These are phyloP conservation scores for Rhagologus leucostigma DNA, from an alignment of 2,113 vertebrate genomes.

Conservation along the genomic window DNA sequence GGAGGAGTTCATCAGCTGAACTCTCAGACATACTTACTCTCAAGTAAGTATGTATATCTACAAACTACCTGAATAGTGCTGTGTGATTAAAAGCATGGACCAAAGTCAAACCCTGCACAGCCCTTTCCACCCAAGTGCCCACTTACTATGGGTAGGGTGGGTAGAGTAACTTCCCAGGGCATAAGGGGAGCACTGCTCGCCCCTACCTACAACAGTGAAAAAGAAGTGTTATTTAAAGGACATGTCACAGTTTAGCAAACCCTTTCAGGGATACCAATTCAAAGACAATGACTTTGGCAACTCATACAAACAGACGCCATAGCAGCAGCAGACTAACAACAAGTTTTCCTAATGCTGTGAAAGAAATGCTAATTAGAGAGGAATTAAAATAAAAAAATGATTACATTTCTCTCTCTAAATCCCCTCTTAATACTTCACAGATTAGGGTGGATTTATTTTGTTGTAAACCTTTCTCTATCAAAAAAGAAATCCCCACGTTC, in stretches of 20 bases:
- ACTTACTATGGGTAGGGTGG: background rate
- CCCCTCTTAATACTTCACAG: slow-evolving; percentile 54
- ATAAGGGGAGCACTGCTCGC: background rate
- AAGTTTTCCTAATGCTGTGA: slow-evolving; percentile 34
- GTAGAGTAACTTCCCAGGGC: background rate
- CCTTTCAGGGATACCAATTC: background rate
- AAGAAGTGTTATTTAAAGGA: background rate
- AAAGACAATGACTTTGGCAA: background rate
- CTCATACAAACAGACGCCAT: background rate
- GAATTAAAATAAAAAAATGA: slow-evolving; percentile 54
- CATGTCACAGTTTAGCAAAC: background rate
- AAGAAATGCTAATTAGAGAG: slow-evolving; percentile 54
- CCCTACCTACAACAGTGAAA: background rate
- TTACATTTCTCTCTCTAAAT: slow-evolving; percentile 54
- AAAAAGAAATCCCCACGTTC: background rate
- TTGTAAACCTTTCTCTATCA: slow-evolving; percentile 35
- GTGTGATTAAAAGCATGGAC: background rate
- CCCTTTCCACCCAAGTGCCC: background rate
- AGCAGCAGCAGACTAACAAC: background rate
- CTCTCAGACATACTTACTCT: background rate
- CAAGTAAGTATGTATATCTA: background rate
- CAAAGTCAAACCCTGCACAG: background rate
- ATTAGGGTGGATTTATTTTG: slow-evolving; percentile 61
- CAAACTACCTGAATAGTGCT: background rate
- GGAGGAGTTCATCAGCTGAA: background rate